Evolutionary conservation across 92 coral and sea anemone genomes (phyloP).

Genomic region (Hydrozoanthus gracilis): DNA sequence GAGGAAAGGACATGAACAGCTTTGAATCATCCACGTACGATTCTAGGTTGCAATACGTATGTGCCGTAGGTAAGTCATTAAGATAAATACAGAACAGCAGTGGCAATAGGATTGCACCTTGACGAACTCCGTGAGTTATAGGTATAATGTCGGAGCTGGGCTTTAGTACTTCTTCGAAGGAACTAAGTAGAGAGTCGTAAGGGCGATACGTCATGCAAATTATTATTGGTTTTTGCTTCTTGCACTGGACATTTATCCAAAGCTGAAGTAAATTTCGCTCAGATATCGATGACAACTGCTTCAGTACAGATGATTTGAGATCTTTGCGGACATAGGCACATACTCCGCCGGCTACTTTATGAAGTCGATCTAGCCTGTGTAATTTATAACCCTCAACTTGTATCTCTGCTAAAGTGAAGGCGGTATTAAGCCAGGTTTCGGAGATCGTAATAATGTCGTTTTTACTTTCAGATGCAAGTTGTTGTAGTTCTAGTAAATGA

Average conservation of each 20-base stretch:
- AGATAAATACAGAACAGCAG: too few species aligned
- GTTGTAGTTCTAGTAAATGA: slow-evolving; percentile 40
- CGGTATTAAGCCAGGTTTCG: slow-evolving; percentile 42
- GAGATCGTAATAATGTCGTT: slow-evolving; percentile 40
- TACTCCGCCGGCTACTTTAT: slow-evolving; percentile 39
- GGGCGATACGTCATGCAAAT: slow-evolving; percentile 24
- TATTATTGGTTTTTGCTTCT: slow-evolving; percentile 28
- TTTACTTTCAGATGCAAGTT: slow-evolving; percentile 18
- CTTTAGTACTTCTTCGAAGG: too few species aligned
- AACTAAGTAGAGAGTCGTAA: too few species aligned
- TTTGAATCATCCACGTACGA: too few species aligned
- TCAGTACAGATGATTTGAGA: not conserved
- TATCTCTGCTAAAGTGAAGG: slow-evolving; percentile 38
- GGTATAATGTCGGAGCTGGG: too few species aligned
- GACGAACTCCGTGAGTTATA: too few species aligned
- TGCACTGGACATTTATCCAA: slow-evolving; percentile 47
- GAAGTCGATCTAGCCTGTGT: slow-evolving; percentile 39
- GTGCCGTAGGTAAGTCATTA: too few species aligned
- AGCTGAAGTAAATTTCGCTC: slow-evolving; percentile 40
- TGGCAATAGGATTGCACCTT: too few species aligned
- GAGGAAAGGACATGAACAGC: too few species aligned
- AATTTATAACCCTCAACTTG: slow-evolving; percentile 39
- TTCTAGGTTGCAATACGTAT: too few species aligned
- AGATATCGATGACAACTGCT: not conserved
- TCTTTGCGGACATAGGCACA: slow-evolving; percentile 7